Evolutionary conservation across 2,797 vertebrate genomes (phyloP).

Genomic region (Parauchenoglanis ngamensis): DNA sequence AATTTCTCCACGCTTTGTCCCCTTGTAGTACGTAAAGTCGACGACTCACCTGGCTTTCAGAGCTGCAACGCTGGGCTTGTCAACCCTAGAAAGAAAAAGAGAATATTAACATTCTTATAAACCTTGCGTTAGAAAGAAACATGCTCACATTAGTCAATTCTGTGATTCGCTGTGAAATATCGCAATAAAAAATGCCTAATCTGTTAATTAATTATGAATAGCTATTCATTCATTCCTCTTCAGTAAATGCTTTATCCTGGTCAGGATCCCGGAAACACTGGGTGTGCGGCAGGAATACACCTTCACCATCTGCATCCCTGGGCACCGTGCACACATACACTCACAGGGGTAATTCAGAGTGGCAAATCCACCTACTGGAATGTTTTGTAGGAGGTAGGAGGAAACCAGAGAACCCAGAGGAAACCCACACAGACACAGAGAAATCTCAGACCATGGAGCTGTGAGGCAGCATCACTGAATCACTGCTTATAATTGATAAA

Average conservation of each 20-base stretch:
- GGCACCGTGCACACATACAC: neutral
- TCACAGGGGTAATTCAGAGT: neutral
- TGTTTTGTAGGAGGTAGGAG: neutral
- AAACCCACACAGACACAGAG: neutral
- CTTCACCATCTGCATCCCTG: neutral
- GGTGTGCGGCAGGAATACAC: neutral
- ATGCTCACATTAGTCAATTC: neutral
- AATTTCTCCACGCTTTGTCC: neutral
- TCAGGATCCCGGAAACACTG: neutral
- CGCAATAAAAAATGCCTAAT: neutral
- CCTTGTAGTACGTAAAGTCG: neutral
- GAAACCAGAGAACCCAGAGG: neutral
- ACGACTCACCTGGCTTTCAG: constrained; percentile 89
- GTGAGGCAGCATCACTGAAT: neutral
- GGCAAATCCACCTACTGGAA: neutral
- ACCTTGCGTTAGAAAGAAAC: neutral
- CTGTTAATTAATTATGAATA: neutral
- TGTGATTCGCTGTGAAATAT: neutral
- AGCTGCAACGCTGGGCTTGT: constrained; percentile 88
- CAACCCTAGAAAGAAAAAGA: constrained; percentile 81
- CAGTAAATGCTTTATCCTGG: neutral
- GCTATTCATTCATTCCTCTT: neutral
- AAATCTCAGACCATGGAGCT: neutral
- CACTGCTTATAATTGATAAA: neutral
- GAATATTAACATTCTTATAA: neutral